Base-by-base conservation (phyloP, 1,140 invertebrate species). In the Helicoverpa armigera region DNA sequence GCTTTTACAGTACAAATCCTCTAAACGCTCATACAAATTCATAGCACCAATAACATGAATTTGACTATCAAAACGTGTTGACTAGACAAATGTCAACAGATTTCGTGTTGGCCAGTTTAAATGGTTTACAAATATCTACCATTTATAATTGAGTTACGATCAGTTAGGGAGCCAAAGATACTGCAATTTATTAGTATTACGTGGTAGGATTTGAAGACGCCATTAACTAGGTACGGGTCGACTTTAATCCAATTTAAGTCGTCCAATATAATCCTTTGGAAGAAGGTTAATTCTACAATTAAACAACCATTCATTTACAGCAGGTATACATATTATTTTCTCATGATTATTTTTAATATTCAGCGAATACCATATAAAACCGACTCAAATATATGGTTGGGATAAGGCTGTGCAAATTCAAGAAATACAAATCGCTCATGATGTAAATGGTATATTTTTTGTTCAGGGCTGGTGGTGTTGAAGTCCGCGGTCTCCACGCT, bases 401-500 rank as follows among this genome's bases (percentile, higher is more conserved):
- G n/a, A n/a, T n/a, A n/a, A n/a, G n/a, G n/a, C n/a, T n/a, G n/a
- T n/a, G n/a, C n/a, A n/a, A n/a, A n/a, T n/a, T n/a, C n/a, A n/a
- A n/a, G n/a, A n/a, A 14, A 4, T 54, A 54, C n/a, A 4, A 35
- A 16, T n/a, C 48, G 13, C n/a, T 67, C 31, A n/a, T 0, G 3
- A 23, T 13, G 0, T 29, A 14, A 16, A 69, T 69, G 23, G 13
- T n/a, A 13, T 31, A n/a, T 2, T 72, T 76, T 31, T 73, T 72
- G 81, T 96, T 96, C 82, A 95, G 96, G 78, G 96, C 97, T 74
- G 98, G 98, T 51, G 98, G 98, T 70, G 97, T 99, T 14, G 97
- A 98, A 94, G 96, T 99, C 35, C 96, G 96, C 79, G 98, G 98
- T 60, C 92, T 99, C 0, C 97, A 97, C 85, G 97, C 98, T 0